Conservation (phyloP, 2,797 vertebrate species). For the Hyperoplus lanceolatus region DNA sequence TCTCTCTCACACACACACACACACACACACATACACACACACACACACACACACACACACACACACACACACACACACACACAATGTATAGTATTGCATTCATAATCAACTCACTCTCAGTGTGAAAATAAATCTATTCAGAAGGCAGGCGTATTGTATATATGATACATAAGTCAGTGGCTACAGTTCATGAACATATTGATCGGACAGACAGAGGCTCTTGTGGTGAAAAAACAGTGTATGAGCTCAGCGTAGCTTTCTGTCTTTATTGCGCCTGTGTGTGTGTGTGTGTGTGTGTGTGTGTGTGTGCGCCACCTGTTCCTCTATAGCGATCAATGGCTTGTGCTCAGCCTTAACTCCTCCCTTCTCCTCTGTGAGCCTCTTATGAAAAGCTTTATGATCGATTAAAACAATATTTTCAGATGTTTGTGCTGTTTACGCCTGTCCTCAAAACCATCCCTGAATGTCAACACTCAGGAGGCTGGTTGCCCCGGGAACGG, state of each 20-base stretch:
- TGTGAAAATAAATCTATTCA: constrained; percentile 40
- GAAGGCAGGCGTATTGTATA: constrained; percentile 47
- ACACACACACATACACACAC: no score
- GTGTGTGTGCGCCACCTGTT: constrained; percentile 75
- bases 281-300: constrained; percentile 16
- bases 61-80: neutral
- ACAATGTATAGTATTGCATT: constrained; percentile 23
- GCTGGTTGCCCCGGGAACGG: constrained; percentile 69
- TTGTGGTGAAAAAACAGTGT: constrained; percentile 51
- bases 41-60: constrained; percentile 6
- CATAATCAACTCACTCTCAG: constrained; percentile 18
- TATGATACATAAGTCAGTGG: constrained; percentile 65
- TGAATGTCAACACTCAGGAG: constrained; percentile 82
- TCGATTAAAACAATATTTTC: constrained; percentile 83
- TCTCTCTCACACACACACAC: no score
- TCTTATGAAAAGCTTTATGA: constrained; percentile 55
- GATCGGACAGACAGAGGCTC: constrained; percentile 56
- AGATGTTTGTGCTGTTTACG: constrained; percentile 77
- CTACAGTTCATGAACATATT: constrained; percentile 74
- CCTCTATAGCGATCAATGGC: constrained; percentile 60
- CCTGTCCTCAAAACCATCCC: constrained; percentile 75
- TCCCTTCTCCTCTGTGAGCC: constrained; percentile 31
- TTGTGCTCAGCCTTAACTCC: constrained; percentile 36
- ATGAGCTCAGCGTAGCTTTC: constrained; percentile 54
- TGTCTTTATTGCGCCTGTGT: neutral